phyloP scores from a whole-genome alignment of 2,797 vertebrate species.

The Poecilia gillii region DNA sequence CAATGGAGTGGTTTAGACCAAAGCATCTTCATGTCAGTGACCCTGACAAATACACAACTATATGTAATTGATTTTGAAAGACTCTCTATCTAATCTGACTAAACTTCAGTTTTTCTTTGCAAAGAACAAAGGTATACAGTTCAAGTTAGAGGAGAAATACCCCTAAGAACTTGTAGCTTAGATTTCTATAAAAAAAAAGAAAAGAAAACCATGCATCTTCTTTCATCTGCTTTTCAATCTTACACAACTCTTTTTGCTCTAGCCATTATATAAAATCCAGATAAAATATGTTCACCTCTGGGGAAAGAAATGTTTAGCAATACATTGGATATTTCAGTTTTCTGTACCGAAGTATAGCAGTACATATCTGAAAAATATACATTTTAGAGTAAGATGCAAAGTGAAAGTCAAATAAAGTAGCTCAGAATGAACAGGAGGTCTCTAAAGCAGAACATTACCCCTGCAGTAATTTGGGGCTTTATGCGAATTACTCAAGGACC shows the following conservation, averaged over 20 bases:
- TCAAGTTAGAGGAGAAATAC: not conserved
- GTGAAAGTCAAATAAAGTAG: conserved; percentile 41
- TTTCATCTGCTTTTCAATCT: not conserved
- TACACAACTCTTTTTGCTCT: not conserved
- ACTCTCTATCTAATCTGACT: not conserved
- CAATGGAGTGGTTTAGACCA: not conserved
- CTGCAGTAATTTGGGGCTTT: conserved; percentile 55
- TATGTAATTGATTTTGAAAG: not conserved
- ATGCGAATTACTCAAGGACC: conserved; percentile 47
- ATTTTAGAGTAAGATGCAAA: conserved; percentile 29
- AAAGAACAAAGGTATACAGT: not conserved
- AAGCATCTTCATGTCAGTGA: too few relatives aligned
- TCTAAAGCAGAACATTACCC: conserved; percentile 39
- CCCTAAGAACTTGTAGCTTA: not conserved
- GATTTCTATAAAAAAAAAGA: too few relatives aligned
- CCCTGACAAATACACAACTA: not conserved
- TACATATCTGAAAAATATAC: conserved; percentile 20
- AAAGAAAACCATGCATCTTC: not conserved
- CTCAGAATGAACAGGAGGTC: conserved; percentile 29
- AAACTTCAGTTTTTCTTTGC: not conserved
- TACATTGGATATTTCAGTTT: not conserved
- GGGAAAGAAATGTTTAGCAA: not conserved
- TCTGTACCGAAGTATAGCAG: conserved; percentile 2
- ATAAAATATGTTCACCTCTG: not conserved
- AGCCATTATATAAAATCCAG: not conserved